These are phyloP conservation scores for Strix aluco DNA, from an alignment of 2,113 vertebrate species.

Conservation along the genomic window DNA sequence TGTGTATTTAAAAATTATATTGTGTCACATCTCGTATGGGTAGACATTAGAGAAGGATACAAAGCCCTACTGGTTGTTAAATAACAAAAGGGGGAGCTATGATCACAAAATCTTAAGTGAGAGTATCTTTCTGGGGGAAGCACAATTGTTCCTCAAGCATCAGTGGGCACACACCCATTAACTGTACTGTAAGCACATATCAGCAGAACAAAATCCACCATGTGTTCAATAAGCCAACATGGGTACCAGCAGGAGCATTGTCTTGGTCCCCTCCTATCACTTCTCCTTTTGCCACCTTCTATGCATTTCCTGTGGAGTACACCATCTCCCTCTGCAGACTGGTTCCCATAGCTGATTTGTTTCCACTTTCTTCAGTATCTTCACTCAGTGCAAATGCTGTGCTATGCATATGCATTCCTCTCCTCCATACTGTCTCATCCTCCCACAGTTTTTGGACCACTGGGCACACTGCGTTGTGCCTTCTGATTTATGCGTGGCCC, in stretches of 20 bases:
- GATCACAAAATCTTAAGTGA: background rate
- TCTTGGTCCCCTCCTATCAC: background rate
- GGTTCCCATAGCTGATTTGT: background rate
- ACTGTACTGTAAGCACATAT: background rate
- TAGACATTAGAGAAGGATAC: background rate
- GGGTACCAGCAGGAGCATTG: background rate
- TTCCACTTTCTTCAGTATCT: background rate
- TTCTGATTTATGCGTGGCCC: background rate
- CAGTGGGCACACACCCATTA: background rate
- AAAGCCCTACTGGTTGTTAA: background rate
- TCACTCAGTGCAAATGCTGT: background rate
- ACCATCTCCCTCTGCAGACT: background rate
- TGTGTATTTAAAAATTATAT: background rate
- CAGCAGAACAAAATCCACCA: background rate
- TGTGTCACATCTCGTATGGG: background rate
- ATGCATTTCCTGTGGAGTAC: background rate
- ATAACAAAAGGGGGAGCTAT: background rate
- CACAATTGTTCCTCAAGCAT: background rate
- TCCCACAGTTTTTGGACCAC: background rate
- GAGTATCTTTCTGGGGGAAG: background rate
- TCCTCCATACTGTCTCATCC: background rate
- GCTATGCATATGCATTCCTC: background rate
- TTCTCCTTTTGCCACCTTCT: background rate
- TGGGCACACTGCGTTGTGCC: background rate
- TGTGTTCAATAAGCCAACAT: background rate